Conservation (phyloP, 1,140 invertebrate species). For the Acromyrmex echinatior region DNA sequence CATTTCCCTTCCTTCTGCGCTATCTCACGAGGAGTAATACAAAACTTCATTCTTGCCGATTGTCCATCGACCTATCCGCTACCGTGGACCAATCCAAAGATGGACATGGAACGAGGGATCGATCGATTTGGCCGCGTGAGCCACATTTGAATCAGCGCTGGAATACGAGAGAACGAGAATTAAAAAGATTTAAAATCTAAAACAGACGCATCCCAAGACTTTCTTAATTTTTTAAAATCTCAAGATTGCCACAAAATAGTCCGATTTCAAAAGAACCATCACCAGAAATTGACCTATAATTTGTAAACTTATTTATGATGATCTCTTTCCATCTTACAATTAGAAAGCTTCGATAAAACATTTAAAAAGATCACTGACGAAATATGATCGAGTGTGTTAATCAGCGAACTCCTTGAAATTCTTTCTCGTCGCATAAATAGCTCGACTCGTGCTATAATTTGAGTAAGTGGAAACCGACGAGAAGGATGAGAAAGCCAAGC, state of each 20-base stretch:
- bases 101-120: slow-evolving; percentile 70
- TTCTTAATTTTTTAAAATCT: slow-evolving; percentile 7
- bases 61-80: slow-evolving; percentile 67
- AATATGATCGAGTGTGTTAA: slow-evolving; percentile 6
- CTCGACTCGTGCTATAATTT: slow-evolving; percentile 62
- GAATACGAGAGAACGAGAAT: too few relatives aligned
- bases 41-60: slow-evolving; percentile 78
- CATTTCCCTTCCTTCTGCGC: slow-evolving; percentile 24
- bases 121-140: slow-evolving; percentile 67
- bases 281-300: not conserved
- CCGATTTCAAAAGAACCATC: not conserved
- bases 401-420: slow-evolving; percentile 40
- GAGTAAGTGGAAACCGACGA: slow-evolving; percentile 60
- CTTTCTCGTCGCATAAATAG: slow-evolving; percentile 52
- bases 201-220: not conserved
- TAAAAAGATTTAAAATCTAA: not conserved
- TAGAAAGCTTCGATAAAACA: not conserved
- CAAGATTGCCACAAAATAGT: not conserved
- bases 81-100: slow-evolving; percentile 71
- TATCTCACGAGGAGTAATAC: slow-evolving; percentile 74
- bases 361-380: not conserved
- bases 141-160: slow-evolving; percentile 68
- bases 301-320: not conserved
- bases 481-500: slow-evolving; percentile 11
- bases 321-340: not conserved